Base-by-base conservation (phyloP, 2,113 vertebrate genomes). In the Archilochus colubris region DNA sequence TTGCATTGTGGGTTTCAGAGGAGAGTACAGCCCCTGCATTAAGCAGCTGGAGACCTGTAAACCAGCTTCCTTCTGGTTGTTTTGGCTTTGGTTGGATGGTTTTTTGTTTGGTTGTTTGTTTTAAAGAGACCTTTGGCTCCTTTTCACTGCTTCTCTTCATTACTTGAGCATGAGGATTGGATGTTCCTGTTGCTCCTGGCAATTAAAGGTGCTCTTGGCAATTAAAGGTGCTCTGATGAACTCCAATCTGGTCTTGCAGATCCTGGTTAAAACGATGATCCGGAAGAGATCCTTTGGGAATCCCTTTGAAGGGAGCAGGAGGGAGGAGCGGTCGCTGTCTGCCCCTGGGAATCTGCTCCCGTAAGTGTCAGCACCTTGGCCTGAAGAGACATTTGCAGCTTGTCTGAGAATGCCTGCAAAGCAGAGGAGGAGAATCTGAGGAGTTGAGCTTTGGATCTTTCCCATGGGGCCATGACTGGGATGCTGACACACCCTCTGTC, bases 251-350 rank as follows among this genome's bases (percentile, higher is more conserved):
- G 24, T 69, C 63, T 93, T 85, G 33, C 96, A 99, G 99, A 99
- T 99, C 93, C 91, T 99, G 97, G 99, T 99, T 66, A 98, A 99
- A 97, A 99, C 99, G 1, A 99, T 99, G 99, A 98, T 99, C 91
- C 98, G 99, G 64, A 99, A 99, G 82, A 98, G 99, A 54, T 99
- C 99, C 55, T 99, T 99, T 5, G 99, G 99, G 88, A 99, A 99
- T 95, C 99, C 99, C 0, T 99, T 99, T 0, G 99, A 99, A 58
- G 98, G 98, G 95, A 98, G 98, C 89, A 98, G 98, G 82, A 98
- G 98, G 88, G 99, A 99, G 59, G 99, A 99, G 48, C 94, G 98
- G 54, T 97, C 97, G 0, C 59, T 98, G 95, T 98, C 98, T 22
- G 96, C 98, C 3, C 97, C 98, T 0, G 98, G 98, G 43, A 98